phyloP scores from a whole-genome alignment of 2,113 vertebrate species.

The Cyanoramphus novaezelandiae region DNA sequence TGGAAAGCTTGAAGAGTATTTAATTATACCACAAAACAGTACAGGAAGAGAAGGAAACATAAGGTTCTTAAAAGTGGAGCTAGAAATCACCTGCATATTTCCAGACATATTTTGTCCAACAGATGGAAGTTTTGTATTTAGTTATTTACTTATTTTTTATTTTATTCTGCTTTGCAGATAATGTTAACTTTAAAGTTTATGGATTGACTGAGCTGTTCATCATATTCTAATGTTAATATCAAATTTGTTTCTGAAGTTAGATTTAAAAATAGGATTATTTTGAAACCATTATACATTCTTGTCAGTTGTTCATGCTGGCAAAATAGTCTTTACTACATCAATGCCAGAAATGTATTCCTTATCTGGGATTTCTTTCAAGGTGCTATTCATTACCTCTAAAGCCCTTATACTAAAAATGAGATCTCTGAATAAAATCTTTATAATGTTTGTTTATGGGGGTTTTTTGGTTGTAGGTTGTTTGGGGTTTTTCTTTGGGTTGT shows the following conservation, averaged over 20 bases:
- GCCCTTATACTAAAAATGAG: background rate
- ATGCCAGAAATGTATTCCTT: background rate
- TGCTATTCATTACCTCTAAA: background rate
- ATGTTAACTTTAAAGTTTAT: background rate
- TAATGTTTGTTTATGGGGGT: too few species aligned
- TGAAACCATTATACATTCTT: background rate
- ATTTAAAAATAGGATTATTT: background rate
- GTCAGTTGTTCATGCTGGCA: background rate
- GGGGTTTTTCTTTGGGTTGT: too few species aligned
- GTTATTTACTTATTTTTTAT: background rate
- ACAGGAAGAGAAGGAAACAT: background rate
- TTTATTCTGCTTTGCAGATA: background rate
- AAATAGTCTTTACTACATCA: background rate
- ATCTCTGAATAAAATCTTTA: background rate
- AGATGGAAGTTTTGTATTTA: background rate
- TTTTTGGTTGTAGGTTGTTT: too few species aligned
- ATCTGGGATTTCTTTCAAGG: background rate
- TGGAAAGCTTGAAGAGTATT: background rate
- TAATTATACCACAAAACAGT: background rate
- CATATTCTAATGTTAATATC: background rate
- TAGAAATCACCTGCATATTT: background rate
- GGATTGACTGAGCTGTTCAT: background rate
- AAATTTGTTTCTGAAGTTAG: background rate
- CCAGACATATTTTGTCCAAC: background rate
- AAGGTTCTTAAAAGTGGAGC: background rate